Base-by-base conservation (phyloP, 2,888 invertebrate genomes). In the Spatulosminthurus flaviceps region DNA sequence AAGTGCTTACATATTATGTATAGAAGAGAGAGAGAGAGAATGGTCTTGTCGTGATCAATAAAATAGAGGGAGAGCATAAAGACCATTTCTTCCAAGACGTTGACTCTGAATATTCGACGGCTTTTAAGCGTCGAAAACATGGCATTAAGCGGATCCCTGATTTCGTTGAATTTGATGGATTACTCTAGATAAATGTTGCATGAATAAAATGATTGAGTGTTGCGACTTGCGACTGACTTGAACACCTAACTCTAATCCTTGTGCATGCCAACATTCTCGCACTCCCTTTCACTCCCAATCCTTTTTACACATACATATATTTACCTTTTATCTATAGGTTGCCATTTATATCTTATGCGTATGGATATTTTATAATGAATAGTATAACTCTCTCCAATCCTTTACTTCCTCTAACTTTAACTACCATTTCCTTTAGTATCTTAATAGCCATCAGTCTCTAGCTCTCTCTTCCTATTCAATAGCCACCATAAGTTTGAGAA, bases 121-220 rank as follows among this genome's bases (percentile, higher is more conserved):
- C 81, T 82, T 84, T 82, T 81, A 83, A 84, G 83, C 83, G 82
- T 83, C 80, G 82, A 84, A 82, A 85, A 85, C 82, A 84, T 82
- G 81, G 82, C 80, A 83, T 84, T 84, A 84, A 85, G 83, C 82
- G 82, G 81, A 83, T 84, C 82, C 78, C 81, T 84, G 82, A 84
- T 83, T 85, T 85, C 78, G 77, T 82, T 84, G 83, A 83, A 84
- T 83, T 85, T 85, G 85, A 85, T 85, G 85, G 85, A 85, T 85
- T 85, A 83, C 85, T 81, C 79, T 81, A 84, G 83, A 85, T 85
- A 85, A 85, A 85, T 85, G 85, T 85, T 84, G 83, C 85, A 85
- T 85, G 84, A 84, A 83, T 84, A 85, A 85, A 85, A 85, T 85
- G 85, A 85, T 85, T 83, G 84, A 85, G 82, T 79, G 83, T 79